These are phyloP conservation scores for Eucidaris tribuloides DNA, from an alignment of 35 echinoderm and acorn worm genomes.

Conservation along the genomic window DNA sequence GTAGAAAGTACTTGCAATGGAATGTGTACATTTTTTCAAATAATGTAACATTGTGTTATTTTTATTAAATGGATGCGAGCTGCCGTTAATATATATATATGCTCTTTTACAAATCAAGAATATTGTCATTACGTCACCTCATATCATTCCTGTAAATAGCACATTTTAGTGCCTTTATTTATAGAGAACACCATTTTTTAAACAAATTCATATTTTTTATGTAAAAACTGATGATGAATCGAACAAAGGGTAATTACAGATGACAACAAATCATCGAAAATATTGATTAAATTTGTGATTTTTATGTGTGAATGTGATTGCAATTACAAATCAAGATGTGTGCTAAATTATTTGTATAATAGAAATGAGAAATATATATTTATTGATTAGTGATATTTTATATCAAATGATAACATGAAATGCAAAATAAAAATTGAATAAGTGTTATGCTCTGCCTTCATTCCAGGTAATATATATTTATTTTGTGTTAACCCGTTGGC, in stretches of 20 bases:
- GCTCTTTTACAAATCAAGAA: neutral
- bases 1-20: neutral
- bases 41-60: neutral
- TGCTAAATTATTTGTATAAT: neutral
- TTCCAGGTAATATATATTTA: too few relatives aligned
- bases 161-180: constrained; percentile 15
- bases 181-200: neutral
- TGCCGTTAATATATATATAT: neutral
- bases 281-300: neutral
- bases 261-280: neutral
- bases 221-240: neutral
- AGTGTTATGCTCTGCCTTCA: too few relatives aligned
- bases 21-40: neutral
- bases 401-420: too few relatives aligned
- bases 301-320: neutral
- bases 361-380: too few relatives aligned
- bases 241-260: neutral
- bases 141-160: neutral
- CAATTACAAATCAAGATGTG: too few relatives aligned
- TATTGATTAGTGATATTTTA: too few relatives aligned
- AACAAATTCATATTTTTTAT: neutral
- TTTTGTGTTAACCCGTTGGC: too few relatives aligned
- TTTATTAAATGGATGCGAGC: neutral
- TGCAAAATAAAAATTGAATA: too few relatives aligned
- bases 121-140: neutral